Base-by-base conservation (phyloP, 2,113 vertebrate species). In the Coryphaenoides rupestris region DNA sequence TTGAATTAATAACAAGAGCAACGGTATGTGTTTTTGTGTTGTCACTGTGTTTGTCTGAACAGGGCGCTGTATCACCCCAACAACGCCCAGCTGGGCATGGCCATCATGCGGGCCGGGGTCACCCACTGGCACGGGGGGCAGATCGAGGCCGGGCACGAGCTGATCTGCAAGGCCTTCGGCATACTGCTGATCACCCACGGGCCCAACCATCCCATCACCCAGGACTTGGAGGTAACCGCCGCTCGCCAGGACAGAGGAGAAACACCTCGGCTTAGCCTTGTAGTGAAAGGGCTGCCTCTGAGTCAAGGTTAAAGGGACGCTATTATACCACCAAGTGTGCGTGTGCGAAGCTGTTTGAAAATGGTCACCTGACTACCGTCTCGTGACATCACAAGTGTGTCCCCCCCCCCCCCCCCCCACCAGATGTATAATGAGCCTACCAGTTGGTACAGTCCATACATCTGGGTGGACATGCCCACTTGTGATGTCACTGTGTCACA, bases 31-130 rank as follows among this genome's bases (percentile, higher is more conserved):
- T n/a, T n/a, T n/a, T n/a, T n/a, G n/a, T n/a, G n/a, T n/a, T n/a
- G n/a, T n/a, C n/a, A n/a, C n/a, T n/a, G n/a, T n/a, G 10, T 15
- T 45, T 13, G 13, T 28, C 21, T 68, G 5, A 40, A 68, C 73
- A 99, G 97, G 89, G 98, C 96, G 73, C 87, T 99, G 55, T 96
- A 95, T 72, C 95, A 95, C 54, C 93, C 90, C 65, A 93, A 95
- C 78, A 96, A 93, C 0, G 94, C 95, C 1, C 94, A 93, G 63
- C 81, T 99, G 72, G 97, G 96, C 1, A 92, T 99, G 93, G 93
- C 94, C 0, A 76, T 91, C 66, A 98, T 98, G 96, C 73, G 92
- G 19, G 91, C 94, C 0, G 97, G 96, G 0, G 92, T 98, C 66
- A 95, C 93, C 1, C 94, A 95, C 74, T 98, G 96, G 96, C 96